These are phyloP conservation scores for Drosophila koepferae DNA, from an alignment of 2,888 invertebrate species.

Conservation along the genomic window DNA sequence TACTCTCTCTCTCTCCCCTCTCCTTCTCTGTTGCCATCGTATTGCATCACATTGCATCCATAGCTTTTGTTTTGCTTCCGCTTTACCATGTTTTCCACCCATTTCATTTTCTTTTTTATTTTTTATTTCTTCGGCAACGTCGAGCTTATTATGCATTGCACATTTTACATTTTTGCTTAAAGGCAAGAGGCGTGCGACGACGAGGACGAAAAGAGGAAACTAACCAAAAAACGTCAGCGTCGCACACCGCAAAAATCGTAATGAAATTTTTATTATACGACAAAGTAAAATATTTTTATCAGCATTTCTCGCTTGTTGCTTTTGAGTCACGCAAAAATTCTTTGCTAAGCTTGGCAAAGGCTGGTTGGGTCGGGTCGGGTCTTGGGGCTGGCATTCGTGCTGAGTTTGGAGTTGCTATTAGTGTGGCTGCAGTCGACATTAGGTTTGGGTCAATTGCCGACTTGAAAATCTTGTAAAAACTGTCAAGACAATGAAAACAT, in stretches of 20 bases:
- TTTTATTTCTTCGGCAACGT: slow-evolving; percentile 43
- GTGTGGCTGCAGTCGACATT: slow-evolving; percentile 1
- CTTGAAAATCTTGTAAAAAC: slow-evolving; percentile 37
- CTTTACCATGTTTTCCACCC: slow-evolving; percentile 66
- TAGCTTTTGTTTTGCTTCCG: slow-evolving; percentile 71
- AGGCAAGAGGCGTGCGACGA: slow-evolving; percentile 12
- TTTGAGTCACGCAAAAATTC: slow-evolving; percentile 61
- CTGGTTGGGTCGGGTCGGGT: background rate
- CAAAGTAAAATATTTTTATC: slow-evolving; percentile 80
- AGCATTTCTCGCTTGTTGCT: slow-evolving; percentile 79
- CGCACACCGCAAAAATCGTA: slow-evolving; percentile 78
- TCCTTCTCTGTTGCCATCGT: slow-evolving; percentile 1
- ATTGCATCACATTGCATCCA: slow-evolving; percentile 39
- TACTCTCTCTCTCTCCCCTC: background rate
- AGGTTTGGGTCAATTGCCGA: slow-evolving; percentile 13
- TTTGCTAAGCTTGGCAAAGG: slow-evolving; percentile 46
- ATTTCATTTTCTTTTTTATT: slow-evolving; percentile 30
- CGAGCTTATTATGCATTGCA: slow-evolving; percentile 80
- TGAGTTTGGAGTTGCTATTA: background rate
- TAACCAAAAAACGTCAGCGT: slow-evolving; percentile 26
- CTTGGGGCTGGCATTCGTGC: background rate
- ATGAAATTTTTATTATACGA: slow-evolving; percentile 80
- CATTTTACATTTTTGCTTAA: slow-evolving; percentile 75
- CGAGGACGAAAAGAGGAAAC: slow-evolving; percentile 17
- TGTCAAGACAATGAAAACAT: slow-evolving; percentile 77